A percentile compares a stretch with the other conserved stretches of the same genome.
These are phyloP conservation scores for Cybosia mesomella DNA, from an alignment of 2,888 invertebrate genomes.

Conservation along the genomic window DNA sequence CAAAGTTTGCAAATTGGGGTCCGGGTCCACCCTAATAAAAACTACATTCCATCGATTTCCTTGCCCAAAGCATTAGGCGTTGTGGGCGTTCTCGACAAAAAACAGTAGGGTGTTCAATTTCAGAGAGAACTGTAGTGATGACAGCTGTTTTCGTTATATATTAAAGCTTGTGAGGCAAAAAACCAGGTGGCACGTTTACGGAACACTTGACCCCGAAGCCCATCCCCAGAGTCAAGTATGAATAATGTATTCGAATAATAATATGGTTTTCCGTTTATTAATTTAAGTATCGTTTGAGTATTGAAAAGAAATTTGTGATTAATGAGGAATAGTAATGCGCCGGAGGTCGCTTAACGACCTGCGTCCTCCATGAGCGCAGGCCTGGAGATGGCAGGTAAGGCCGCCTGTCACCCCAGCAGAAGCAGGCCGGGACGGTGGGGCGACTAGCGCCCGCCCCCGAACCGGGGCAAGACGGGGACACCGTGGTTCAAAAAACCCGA, in stretches of 20 bases:
- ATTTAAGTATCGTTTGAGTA: constrained; percentile 8
- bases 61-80: background rate
- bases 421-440: too few species aligned
- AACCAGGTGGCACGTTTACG: constrained; percentile 21
- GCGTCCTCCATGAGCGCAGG: too few species aligned
- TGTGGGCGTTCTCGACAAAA: background rate
- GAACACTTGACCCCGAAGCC: constrained; percentile 20
- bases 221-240: constrained; percentile 12
- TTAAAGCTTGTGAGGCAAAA: constrained; percentile 15
- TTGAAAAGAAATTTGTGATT: background rate
- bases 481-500: too few species aligned
- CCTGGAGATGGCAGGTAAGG: too few species aligned
- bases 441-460: too few species aligned
- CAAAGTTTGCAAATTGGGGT: too few species aligned
- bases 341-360: too few species aligned
- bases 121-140: constrained; percentile 12
- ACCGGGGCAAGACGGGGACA: too few species aligned
- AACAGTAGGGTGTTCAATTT: constrained; percentile 13
- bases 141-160: constrained; percentile 25
- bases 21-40: background rate
- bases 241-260: constrained; percentile 23
- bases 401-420: too few species aligned
- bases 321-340: background rate
- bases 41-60: background rate
- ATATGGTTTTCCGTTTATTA: constrained; percentile 12